Percentiles rank a stretch among this genome's conserved stretches.
phyloP scores from a whole-genome alignment of 2,113 vertebrate species.

The Daboia siamensis region DNA sequence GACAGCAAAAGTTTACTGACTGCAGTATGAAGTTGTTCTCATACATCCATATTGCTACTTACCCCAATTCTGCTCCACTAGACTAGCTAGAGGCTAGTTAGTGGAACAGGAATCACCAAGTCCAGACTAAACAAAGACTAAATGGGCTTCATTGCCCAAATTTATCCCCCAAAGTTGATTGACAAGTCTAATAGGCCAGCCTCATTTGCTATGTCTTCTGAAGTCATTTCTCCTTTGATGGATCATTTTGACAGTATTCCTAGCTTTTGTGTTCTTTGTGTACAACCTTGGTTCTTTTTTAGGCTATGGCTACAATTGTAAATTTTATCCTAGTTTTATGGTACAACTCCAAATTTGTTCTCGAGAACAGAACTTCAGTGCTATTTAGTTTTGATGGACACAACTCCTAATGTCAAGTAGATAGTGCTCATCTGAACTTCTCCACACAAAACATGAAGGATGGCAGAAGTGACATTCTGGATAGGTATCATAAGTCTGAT shows the following conservation, averaged over 20 bases:
- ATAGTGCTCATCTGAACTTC: neutral
- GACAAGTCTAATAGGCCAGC: neutral
- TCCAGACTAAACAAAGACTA: neutral
- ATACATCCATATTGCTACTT: neutral
- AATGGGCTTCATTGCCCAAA: neutral
- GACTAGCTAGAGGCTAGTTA: neutral
- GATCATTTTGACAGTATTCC: neutral
- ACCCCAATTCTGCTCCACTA: neutral
- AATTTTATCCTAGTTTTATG: neutral
- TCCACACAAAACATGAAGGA: neutral
- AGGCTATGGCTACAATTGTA: neutral
- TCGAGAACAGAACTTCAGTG: neutral
- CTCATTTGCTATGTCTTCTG: neutral
- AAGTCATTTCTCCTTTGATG: neutral
- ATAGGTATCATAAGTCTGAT: neutral
- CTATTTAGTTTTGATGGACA: neutral
- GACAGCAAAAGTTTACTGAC: neutral
- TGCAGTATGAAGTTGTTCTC: neutral
- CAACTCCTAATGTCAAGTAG: neutral
- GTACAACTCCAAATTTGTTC: constrained; percentile 9
- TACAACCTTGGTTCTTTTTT: neutral
- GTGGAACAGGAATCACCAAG: neutral
- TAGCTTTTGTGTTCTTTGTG: neutral
- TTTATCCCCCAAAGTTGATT: neutral
- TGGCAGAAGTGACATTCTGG: neutral